phyloP scores from a whole-genome alignment of 2,888 invertebrate genomes.

The Drosophila paranaensis region DNA sequence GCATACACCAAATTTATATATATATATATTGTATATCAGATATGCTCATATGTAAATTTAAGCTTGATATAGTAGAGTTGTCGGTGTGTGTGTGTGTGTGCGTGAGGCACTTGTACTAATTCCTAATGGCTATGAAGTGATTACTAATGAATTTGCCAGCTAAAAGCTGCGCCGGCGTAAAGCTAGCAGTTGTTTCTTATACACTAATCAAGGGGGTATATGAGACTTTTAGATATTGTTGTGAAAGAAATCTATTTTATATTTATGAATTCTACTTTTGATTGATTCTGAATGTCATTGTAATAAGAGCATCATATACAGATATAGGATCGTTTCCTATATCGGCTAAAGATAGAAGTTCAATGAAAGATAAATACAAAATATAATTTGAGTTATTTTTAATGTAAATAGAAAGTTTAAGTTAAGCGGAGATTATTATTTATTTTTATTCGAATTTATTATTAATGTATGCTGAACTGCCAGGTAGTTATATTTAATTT shows the following conservation, averaged over 20 bases:
- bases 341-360: too few relatives aligned
- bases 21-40: background rate
- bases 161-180: constrained; percentile 52
- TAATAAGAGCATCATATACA: too few relatives aligned
- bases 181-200: constrained; percentile 21
- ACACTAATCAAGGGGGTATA: constrained; percentile 1
- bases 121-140: constrained; percentile 77
- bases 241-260: background rate
- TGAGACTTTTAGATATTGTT: background rate
- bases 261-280: too few relatives aligned
- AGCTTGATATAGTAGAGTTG: background rate
- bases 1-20: background rate
- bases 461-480: background rate
- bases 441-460: background rate
- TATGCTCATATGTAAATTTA: background rate
- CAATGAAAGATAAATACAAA: too few relatives aligned
- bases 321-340: too few relatives aligned
- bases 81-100: constrained; percentile 1
- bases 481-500: background rate
- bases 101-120: constrained; percentile 72
- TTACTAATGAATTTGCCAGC: constrained; percentile 71
- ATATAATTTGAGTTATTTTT: too few relatives aligned
- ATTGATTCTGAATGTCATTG: too few relatives aligned
- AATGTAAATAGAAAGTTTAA: background rate
- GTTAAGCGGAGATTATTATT: background rate